phyloP scores from a whole-genome alignment of 2,113 vertebrate species.

The Diadophis punctatus region DNA sequence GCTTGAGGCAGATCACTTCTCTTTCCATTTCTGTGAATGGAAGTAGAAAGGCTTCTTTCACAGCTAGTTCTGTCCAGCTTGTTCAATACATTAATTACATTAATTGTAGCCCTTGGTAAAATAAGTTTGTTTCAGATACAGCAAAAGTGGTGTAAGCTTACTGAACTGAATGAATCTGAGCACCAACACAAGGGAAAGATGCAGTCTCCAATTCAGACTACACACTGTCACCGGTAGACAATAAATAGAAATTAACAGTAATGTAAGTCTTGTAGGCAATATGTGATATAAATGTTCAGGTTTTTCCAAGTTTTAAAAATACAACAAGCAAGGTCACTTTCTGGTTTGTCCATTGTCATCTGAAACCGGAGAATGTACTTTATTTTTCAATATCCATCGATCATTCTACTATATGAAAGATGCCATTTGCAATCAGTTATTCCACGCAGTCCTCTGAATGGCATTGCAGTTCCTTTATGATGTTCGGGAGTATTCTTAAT shows the following conservation, averaged over 20 bases:
- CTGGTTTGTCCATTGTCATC: conserved; percentile 65
- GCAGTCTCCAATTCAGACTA: conserved; percentile 66
- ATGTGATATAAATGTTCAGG: conserved; percentile 62
- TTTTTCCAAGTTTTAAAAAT: conserved; percentile 62
- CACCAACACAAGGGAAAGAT: conserved; percentile 47
- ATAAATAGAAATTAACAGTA: conserved; percentile 58
- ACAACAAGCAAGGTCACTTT: conserved; percentile 71
- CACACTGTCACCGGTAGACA: conserved; percentile 55
- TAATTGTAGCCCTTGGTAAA: conserved; percentile 71
- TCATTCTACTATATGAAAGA: conserved; percentile 51
- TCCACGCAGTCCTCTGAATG: conserved; percentile 64
- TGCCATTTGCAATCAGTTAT: conserved; percentile 65
- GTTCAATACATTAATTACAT: conserved; percentile 43
- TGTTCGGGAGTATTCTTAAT: conserved; percentile 61
- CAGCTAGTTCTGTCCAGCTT: conserved; percentile 10
- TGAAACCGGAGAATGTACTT: conserved; percentile 58
- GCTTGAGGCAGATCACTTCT: conserved; percentile 61
- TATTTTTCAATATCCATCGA: conserved; percentile 55
- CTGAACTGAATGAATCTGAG: conserved; percentile 53
- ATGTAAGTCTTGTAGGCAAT: conserved; percentile 70
- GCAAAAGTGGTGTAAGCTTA: conserved; percentile 55
- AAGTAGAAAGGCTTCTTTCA: conserved; percentile 38
- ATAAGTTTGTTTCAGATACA: conserved; percentile 47
- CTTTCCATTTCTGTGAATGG: conserved; percentile 49
- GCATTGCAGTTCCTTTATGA: conserved; percentile 68